Evolutionary conservation across 2,113 vertebrate species (phyloP).

Genomic region (Hylia prasina): DNA sequence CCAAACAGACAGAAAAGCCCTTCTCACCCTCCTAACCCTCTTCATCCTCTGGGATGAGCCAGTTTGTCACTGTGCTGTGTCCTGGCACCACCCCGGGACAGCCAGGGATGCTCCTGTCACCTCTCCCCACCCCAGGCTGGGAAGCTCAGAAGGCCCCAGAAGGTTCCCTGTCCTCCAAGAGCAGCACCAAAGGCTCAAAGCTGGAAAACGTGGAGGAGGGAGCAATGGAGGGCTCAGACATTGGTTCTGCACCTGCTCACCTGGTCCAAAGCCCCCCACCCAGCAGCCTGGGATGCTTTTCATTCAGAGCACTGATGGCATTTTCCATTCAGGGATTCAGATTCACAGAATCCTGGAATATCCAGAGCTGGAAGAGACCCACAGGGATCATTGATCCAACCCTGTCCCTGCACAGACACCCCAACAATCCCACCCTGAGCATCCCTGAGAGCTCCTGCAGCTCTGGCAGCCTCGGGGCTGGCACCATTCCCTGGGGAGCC

Average conservation of each 20-base stretch:
- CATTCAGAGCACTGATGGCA: not conserved
- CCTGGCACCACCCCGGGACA: not conserved
- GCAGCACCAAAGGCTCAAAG: not conserved
- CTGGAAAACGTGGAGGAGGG: not conserved
- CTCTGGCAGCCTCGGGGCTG: not conserved
- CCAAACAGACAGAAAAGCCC: not conserved
- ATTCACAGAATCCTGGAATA: not conserved
- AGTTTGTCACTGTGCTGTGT: rapidly evolving
- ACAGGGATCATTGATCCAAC: rapidly evolving
- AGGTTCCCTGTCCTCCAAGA: not conserved
- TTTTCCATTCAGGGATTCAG: not conserved
- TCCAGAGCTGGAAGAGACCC: not conserved
- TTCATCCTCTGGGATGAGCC: rapidly evolving
- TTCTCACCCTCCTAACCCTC: not conserved
- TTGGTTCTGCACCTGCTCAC: not conserved
- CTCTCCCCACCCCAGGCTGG: not conserved
- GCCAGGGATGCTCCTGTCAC: not conserved
- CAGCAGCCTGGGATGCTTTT: not conserved
- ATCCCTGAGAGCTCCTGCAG: not conserved
- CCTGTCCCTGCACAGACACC: not conserved
- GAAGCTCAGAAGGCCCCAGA: not conserved
- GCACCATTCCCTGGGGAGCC: not conserved
- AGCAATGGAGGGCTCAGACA: not conserved
- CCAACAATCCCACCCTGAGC: not conserved
- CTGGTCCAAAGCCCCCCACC: not conserved